Percentiles rank a stretch among this genome's conserved stretches.
Evolutionary conservation across 2,797 vertebrate species (phyloP).

Genomic region (Microhierax caerulescens): DNA sequence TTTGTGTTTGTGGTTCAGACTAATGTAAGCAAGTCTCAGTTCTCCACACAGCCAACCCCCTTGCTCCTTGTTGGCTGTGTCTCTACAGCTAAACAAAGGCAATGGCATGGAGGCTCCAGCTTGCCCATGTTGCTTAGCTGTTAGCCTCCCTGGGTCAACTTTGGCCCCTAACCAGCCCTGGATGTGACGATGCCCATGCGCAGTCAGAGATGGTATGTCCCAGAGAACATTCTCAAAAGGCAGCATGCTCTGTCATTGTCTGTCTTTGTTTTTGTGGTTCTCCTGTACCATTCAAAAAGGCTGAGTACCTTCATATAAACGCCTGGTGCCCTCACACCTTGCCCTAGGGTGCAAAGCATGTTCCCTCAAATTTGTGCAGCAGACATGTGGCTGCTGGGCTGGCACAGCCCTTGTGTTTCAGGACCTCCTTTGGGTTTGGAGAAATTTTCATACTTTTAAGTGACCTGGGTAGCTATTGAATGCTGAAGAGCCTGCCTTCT

Average conservation of each 20-base stretch:
- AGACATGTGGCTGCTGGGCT: neutral
- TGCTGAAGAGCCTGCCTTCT: neutral
- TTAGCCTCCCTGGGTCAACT: neutral
- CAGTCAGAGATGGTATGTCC: neutral
- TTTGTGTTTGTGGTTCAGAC: neutral
- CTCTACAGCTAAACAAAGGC: neutral
- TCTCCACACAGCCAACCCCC: fast-evolving
- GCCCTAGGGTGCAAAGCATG: neutral
- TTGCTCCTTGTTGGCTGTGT: neutral
- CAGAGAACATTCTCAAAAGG: neutral
- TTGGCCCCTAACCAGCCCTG: neutral
- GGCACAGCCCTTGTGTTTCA: fast-evolving
- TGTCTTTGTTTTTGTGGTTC: neutral
- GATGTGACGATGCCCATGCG: fast-evolving
- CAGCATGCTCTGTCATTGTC: neutral
- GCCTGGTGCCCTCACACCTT: neutral
- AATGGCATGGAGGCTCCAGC: neutral
- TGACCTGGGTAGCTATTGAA: neutral
- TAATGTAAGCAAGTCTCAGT: neutral
- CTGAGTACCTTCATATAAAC: neutral
- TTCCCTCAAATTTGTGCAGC: neutral
- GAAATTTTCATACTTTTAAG: neutral
- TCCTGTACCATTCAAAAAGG: neutral
- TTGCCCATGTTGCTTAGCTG: fast-evolving
- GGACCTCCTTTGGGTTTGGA: neutral